Conservation (phyloP, 2,797 vertebrate species). For the Enoplosus armatus region DNA sequence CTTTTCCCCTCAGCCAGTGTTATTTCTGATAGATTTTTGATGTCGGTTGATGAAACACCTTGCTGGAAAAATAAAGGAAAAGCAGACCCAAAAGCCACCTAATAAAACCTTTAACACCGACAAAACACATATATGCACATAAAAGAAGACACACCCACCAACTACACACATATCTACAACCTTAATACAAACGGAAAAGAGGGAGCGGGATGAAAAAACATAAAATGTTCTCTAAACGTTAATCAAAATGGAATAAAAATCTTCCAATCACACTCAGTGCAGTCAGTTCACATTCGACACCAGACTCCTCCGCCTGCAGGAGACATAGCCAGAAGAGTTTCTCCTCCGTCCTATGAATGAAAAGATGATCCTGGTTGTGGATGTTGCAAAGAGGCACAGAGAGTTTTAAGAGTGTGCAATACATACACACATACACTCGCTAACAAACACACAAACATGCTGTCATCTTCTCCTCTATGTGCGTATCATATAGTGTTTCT, state of each 20-base stretch:
- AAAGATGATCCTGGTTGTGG: slow-evolving; percentile 4
- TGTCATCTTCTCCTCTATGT: slow-evolving; percentile 5
- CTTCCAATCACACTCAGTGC: not conserved
- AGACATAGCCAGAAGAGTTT: not conserved
- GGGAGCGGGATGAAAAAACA: not conserved
- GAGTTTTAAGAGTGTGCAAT: not conserved
- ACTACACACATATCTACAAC: not conserved
- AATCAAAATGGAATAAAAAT: slow-evolving; percentile 8
- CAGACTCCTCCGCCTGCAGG: not conserved
- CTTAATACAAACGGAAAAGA: not conserved
- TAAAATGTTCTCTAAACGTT: not conserved
- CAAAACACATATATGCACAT: not conserved
- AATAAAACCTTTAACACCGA: slow-evolving; percentile 24
- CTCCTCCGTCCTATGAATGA: not conserved
- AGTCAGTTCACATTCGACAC: not conserved
- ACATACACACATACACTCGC: not conserved
- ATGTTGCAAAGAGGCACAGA: not conserved
- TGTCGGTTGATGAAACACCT: slow-evolving; percentile 12
- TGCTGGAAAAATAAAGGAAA: not conserved
- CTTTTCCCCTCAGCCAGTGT: not conserved
- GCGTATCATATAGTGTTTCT: not conserved
- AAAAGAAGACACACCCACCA: not conserved
- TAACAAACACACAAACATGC: too few species aligned
- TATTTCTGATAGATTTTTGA: not conserved
- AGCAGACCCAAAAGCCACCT: not conserved